These are phyloP conservation scores for Tethya wilhelma DNA, from an alignment of 37 sponge, comb jelly and placozoan genomes.

Conservation along the genomic window DNA sequence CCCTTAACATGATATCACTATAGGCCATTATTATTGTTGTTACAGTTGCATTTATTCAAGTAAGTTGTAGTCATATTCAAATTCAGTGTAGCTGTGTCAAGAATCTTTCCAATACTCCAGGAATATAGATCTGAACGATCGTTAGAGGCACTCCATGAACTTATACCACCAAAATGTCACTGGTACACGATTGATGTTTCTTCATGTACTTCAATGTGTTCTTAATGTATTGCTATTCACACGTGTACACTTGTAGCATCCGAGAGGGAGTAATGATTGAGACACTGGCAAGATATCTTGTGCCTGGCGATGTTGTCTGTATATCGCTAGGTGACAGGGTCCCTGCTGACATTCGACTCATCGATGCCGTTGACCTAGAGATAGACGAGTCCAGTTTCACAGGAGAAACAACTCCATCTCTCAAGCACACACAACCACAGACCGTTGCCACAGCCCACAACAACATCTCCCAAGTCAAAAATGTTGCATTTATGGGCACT, in stretches of 20 bases:
- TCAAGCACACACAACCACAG: conserved; percentile 59
- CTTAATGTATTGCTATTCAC: not conserved
- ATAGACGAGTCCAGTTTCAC: conserved; percentile 99
- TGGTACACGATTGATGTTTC: conserved; percentile 60
- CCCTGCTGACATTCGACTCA: conserved; percentile 93
- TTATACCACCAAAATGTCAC: conserved; percentile 97
- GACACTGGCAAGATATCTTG: conserved; percentile 86
- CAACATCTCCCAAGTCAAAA: conserved; percentile 57
- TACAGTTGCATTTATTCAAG: conserved; percentile 96
- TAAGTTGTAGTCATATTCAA: conserved; percentile 6
- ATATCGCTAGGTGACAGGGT: conserved; percentile 92
- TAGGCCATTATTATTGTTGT: conserved; percentile 96
- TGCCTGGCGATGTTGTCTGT: conserved; percentile 93
- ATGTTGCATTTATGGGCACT: conserved; percentile 97
- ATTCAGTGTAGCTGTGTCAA: not conserved
- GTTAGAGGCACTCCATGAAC: conserved; percentile 88
- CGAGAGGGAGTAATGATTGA: conserved; percentile 83
- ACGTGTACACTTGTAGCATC: conserved; percentile 48
- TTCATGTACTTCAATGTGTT: not conserved
- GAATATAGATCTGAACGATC: conserved; percentile 97
- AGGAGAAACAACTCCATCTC: conserved; percentile 87
- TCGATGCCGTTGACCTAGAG: conserved; percentile 89
- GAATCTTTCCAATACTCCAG: conserved; percentile 24
- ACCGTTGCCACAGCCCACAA: conserved; percentile 1
- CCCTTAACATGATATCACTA: too few species aligned